These are phyloP conservation scores for Eristalis tenax DNA, from an alignment of 2,888 invertebrate species.

Conservation along the genomic window DNA sequence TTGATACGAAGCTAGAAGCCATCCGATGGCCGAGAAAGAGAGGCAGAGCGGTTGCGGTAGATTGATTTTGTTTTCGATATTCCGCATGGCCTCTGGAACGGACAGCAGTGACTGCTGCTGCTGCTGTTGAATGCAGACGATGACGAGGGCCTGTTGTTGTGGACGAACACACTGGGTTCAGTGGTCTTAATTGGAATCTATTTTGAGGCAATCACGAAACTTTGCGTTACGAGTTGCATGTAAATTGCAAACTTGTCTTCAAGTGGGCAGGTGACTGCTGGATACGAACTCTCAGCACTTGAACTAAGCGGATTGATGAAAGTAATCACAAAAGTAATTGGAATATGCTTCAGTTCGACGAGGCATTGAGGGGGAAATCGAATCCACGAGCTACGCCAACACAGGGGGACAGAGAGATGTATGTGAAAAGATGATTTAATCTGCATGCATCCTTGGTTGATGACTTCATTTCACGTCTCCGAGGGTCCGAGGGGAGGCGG, in stretches of 20 bases:
- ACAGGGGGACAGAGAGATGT: not conserved
- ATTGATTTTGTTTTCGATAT: slow-evolving; percentile 61
- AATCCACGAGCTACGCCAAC: not conserved
- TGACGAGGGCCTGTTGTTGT: slow-evolving; percentile 2
- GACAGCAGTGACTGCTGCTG: not conserved
- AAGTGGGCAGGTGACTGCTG: slow-evolving; percentile 41
- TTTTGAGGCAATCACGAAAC: slow-evolving; percentile 68
- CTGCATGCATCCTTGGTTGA: not conserved
- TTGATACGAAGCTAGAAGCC: slow-evolving; percentile 17
- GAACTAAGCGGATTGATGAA: not conserved
- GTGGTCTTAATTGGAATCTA: slow-evolving; percentile 68
- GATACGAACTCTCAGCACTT: not conserved
- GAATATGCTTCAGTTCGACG: not conserved
- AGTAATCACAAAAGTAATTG: slow-evolving; percentile 1
- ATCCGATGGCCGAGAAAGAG: not conserved
- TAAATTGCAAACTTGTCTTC: slow-evolving; percentile 44
- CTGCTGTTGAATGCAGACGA: not conserved
- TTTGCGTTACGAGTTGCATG: slow-evolving; percentile 59
- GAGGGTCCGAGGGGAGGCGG: too few relatives aligned
- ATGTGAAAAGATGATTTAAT: not conserved
- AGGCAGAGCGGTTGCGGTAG: slow-evolving; percentile 11
- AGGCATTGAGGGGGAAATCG: not conserved
- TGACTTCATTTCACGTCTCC: not conserved
- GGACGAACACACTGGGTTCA: slow-evolving; percentile 54
- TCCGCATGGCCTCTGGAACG: slow-evolving; percentile 11